Base-by-base conservation (phyloP, 1,140 invertebrate species). In the Octopus sinensis region DNA sequence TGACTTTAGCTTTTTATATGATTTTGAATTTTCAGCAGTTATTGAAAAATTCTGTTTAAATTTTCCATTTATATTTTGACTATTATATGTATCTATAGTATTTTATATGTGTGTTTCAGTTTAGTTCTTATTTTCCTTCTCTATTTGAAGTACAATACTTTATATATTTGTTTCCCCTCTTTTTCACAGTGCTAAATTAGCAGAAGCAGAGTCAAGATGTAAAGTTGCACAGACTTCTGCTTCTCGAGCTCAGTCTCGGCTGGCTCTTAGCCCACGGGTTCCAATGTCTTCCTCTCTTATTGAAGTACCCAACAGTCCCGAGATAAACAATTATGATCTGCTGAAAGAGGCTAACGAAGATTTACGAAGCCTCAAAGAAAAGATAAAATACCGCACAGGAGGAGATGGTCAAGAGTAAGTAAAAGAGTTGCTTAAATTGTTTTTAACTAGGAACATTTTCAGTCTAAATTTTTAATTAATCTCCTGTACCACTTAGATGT, bases 141-240 rank as follows among this genome's bases (percentile, higher is more conserved):
- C 3, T 43, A 43, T 43, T 43, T 43, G 30, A 43, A 43, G 30
- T 43, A 43, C 30, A 43, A 43, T 43, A 43, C 6, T 79, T 78
- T 17, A 4, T 62, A 62, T 4, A 62, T 2, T 62, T 62, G 56
- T 73, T 73, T 13, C 17, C 17, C 79, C 62, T 71, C 73, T 5
- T 80, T 17, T 54, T 82, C 82, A 81, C 83, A 90, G 88, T 84
- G 83, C 87, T 6, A 88, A 88, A 83, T 91, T 99, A 52, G 93
- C 96, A 82, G 97, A 98, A 91, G 94, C 96, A 6, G 96, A 97
- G 87, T 93, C 94, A 62, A 93, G 95, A 87, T 96, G 95, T 88
- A 94, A 96, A 82, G 93, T 95, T 85, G 88, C 96, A 9, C 92
- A 94, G 54, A 95, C 94, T 80, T 88, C 90, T 81, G 81, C 85